phyloP scores from a whole-genome alignment of 2,888 invertebrate species.

The Ormyrus nitidulus region DNA sequence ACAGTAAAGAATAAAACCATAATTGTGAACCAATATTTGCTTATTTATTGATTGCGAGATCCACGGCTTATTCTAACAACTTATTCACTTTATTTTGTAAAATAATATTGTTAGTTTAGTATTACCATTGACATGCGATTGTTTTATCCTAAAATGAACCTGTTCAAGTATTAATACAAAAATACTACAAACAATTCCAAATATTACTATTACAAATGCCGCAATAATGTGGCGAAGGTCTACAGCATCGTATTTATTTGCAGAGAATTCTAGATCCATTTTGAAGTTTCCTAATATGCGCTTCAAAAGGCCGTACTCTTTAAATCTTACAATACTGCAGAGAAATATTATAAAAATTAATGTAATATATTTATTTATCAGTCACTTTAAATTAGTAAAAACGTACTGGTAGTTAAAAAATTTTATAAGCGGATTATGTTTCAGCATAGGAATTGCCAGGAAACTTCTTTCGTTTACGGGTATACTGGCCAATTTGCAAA shows the following conservation, averaged over 20 bases:
- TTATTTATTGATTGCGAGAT: too few relatives aligned
- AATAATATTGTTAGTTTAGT: too few relatives aligned
- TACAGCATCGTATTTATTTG: not conserved
- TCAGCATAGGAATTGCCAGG: not conserved
- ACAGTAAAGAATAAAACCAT: too few relatives aligned
- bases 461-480: not conserved
- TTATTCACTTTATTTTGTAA: too few relatives aligned
- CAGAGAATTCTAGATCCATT: not conserved
- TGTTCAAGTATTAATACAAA: not conserved
- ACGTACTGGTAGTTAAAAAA: slow-evolving; percentile 17
- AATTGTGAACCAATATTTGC: too few relatives aligned
- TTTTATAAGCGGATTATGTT: slow-evolving; percentile 8
- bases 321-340: slow-evolving; percentile 5
- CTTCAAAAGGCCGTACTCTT: not conserved
- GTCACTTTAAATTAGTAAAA: not conserved
- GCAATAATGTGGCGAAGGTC: not conserved
- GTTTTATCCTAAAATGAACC: not conserved
- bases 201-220: not conserved
- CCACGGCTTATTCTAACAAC: too few relatives aligned
- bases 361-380: too few relatives aligned
- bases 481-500: not conserved
- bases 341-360: not conserved
- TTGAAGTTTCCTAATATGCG: not conserved
- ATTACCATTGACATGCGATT: too few relatives aligned
- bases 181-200: not conserved